Percentiles rank a stretch among this genome's conserved stretches.
These are phyloP conservation scores for Drosophila cognata DNA, from an alignment of 2,888 invertebrate species.

Conservation along the genomic window DNA sequence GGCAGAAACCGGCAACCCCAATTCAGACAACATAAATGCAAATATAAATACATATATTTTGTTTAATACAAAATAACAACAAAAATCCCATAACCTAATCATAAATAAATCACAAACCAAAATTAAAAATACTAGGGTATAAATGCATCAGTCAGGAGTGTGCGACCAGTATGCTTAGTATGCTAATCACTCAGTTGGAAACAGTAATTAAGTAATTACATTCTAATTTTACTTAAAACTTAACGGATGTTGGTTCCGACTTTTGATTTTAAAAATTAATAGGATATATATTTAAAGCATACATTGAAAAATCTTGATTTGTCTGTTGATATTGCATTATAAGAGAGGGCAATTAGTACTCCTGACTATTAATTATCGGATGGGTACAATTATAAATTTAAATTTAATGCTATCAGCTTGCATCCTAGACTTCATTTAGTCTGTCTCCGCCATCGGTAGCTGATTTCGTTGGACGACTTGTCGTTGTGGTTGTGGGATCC, in stretches of 20 bases:
- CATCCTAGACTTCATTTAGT: conserved; percentile 54
- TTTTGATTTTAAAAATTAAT: neutral
- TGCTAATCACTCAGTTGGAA: too few species aligned
- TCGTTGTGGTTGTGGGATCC: conserved; percentile 79
- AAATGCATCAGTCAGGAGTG: neutral
- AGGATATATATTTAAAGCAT: neutral
- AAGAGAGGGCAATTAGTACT: neutral
- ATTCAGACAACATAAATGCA: neutral
- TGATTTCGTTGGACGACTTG: conserved; percentile 59
- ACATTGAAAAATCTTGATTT: neutral
- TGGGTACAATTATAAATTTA: too few species aligned
- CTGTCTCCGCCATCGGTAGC: conserved; percentile 40
- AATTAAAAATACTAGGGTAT: neutral
- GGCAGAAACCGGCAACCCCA: neutral
- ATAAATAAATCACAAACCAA: conserved; percentile 7
- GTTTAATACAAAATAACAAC: neutral
- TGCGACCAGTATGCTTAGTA: neutral
- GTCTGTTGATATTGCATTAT: neutral
- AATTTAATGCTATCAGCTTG: neutral
- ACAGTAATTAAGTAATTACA: neutral
- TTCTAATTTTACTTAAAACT: neutral
- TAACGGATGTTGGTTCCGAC: neutral
- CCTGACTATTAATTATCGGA: neutral
- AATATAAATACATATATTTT: neutral
- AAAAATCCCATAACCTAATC: conserved; percentile 3